Evolutionary conservation across 2,113 vertebrate genomes (phyloP).

Genomic region (Talpa occidentalis): DNA sequence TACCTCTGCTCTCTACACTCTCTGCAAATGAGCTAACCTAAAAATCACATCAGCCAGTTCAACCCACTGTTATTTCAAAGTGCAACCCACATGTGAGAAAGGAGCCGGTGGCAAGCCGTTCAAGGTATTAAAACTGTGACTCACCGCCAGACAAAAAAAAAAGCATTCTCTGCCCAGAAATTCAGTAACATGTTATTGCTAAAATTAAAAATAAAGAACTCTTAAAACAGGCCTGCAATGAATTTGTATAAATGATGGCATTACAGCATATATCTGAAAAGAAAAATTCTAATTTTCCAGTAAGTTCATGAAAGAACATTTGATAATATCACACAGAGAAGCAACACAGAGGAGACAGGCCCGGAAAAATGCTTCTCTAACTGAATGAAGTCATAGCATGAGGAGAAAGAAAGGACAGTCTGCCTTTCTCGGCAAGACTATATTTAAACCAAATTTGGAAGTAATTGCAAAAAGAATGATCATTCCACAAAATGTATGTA

Average conservation of each 20-base stretch:
- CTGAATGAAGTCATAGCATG: conserved; percentile 65
- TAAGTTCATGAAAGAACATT: conserved; percentile 37
- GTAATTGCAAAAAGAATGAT: conserved; percentile 55
- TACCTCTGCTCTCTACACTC: neutral
- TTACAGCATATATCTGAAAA: conserved; percentile 46
- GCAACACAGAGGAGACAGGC: conserved; percentile 1
- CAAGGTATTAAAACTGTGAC: conserved; percentile 75
- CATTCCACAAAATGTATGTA: conserved; percentile 31
- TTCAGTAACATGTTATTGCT: conserved; percentile 54
- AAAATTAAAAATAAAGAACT: conserved; percentile 67
- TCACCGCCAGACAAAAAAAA: conserved; percentile 65
- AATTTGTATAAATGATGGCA: conserved; percentile 52
- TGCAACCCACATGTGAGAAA: conserved; percentile 60
- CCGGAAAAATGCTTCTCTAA: conserved; percentile 44
- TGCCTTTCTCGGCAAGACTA: conserved; percentile 66
- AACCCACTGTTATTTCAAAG: conserved; percentile 68
- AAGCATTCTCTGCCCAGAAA: conserved; percentile 62
- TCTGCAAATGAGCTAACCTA: conserved; percentile 54
- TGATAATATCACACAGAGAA: conserved; percentile 51
- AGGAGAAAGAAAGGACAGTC: conserved; percentile 26
- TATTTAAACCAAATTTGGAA: conserved; percentile 66
- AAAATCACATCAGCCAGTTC: conserved; percentile 46
- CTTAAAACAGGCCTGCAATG: conserved; percentile 14
- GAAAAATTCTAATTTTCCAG: conserved; percentile 52
- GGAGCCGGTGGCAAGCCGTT: conserved; percentile 62